Evolutionary conservation across 2,888 invertebrate species (phyloP).

Genomic region (Phengaris alcon): DNA sequence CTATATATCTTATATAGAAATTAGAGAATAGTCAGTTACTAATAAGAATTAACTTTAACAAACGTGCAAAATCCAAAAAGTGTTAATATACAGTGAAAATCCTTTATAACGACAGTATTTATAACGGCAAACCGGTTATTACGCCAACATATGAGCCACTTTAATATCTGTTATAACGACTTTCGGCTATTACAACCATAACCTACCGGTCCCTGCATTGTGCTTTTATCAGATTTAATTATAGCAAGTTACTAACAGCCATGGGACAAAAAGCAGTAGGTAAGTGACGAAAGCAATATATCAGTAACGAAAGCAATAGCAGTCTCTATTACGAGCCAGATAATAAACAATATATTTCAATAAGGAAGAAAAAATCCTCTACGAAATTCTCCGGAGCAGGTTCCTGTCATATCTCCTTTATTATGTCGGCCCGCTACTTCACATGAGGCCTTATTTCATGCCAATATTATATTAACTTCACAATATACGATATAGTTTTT

Average conservation of each 20-base stretch:
- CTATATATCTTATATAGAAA: too few species aligned
- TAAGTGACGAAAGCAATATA: constrained; percentile 23
- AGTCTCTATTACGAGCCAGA: constrained; percentile 9
- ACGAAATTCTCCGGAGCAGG: constrained; percentile 24
- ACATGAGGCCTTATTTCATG: constrained; percentile 26
- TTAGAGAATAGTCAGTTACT: too few species aligned
- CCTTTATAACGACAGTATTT: too few species aligned
- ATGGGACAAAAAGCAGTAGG: background rate
- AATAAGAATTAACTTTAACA: too few species aligned
- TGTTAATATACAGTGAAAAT: too few species aligned
- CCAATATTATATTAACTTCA: constrained; percentile 28
- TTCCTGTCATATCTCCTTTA: constrained; percentile 29
- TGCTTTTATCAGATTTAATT: too few species aligned
- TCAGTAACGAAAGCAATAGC: constrained; percentile 23
- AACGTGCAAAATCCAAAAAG: too few species aligned
- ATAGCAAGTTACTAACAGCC: background rate
- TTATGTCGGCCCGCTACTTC: constrained; percentile 29
- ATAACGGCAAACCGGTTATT: too few species aligned
- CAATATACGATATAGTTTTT: constrained; percentile 16
- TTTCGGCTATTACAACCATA: too few species aligned
- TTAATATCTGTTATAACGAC: too few species aligned
- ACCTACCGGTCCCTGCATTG: too few species aligned
- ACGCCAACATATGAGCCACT: too few species aligned
- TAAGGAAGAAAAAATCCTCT: constrained; percentile 24
- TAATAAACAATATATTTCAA: constrained; percentile 32